Percentiles rank a stretch among this genome's conserved stretches.
These are phyloP conservation scores for Pseudococcus viburni DNA, from an alignment of 2,888 invertebrate species.

Conservation along the genomic window DNA sequence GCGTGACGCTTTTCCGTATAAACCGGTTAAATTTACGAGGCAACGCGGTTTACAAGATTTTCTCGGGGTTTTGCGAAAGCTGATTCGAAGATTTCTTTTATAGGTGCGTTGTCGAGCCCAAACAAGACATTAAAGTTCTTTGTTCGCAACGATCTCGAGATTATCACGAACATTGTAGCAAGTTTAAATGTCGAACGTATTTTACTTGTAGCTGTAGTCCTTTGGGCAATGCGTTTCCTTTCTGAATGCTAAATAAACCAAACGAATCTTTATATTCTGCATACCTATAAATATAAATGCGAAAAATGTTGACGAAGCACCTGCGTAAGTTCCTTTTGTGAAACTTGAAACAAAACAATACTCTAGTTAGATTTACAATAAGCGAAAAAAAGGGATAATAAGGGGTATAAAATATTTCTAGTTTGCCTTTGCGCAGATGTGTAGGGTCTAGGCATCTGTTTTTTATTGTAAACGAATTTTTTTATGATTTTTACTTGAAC, in stretches of 20 bases:
- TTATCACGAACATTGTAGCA: slow-evolving; percentile 15
- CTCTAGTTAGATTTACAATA: neutral
- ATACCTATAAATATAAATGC: neutral
- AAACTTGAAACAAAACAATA: neutral
- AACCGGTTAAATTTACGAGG: slow-evolving; percentile 41
- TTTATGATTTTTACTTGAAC: too few relatives aligned
- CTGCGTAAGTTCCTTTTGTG: neutral
- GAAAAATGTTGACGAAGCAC: neutral
- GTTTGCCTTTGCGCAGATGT: too few relatives aligned
- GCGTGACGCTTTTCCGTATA: neutral
- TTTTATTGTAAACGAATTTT: too few relatives aligned
- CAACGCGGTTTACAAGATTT: slow-evolving; percentile 7
- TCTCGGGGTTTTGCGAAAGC: neutral
- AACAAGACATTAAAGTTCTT: slow-evolving; percentile 21
- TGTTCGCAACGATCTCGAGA: slow-evolving; percentile 10
- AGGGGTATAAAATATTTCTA: too few relatives aligned
- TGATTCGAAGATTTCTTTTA: slow-evolving; percentile 9
- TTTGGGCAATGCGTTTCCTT: slow-evolving; percentile 8
- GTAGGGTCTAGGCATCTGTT: too few relatives aligned
- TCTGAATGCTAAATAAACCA: neutral
- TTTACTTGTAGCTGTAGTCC: slow-evolving; percentile 24
- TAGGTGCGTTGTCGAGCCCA: neutral
- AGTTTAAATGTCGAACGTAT: slow-evolving; percentile 21
- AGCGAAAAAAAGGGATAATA: neutral
- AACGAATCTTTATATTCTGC: neutral